phyloP scores from a whole-genome alignment of 2,888 invertebrate species.

The Yponomeuta cagnagella region DNA sequence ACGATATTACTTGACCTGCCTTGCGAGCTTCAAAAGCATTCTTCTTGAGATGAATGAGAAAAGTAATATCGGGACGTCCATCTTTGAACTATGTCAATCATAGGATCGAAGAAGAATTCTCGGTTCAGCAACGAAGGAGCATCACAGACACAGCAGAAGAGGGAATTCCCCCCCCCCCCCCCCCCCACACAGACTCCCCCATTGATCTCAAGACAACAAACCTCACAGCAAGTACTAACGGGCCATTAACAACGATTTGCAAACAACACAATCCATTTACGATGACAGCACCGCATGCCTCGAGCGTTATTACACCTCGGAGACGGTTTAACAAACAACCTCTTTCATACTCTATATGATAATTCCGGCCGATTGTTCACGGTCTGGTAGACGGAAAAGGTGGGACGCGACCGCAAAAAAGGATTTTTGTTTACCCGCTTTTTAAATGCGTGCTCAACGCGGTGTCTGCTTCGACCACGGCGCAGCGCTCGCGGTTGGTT shows the following conservation, averaged over 20 bases:
- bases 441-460: slow-evolving; percentile 48
- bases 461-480: slow-evolving; percentile 54
- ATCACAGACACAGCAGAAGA: background rate
- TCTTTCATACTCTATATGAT: slow-evolving; percentile 67
- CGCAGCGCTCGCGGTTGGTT: slow-evolving; percentile 48
- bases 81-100: background rate
- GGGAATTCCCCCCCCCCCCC: background rate
- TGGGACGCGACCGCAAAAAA: slow-evolving; percentile 69
- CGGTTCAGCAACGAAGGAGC: background rate
- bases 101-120: background rate
- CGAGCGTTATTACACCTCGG: slow-evolving; percentile 52
- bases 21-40: slow-evolving; percentile 6
- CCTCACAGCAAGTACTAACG: slow-evolving; percentile 31
- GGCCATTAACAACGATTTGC: slow-evolving; percentile 49
- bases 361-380: slow-evolving; percentile 69
- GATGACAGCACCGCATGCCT: slow-evolving; percentile 43
- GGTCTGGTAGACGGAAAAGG: slow-evolving; percentile 69
- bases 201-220: slow-evolving; percentile 16
- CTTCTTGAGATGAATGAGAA: background rate
- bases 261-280: slow-evolving; percentile 53
- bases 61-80: background rate
- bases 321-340: slow-evolving; percentile 58
- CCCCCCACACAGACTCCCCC: background rate
- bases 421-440: slow-evolving; percentile 61
- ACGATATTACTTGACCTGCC: slow-evolving; percentile 19